A percentile compares a stretch with the other conserved stretches of the same genome.
phyloP scores from a whole-genome alignment of 2,113 vertebrate species.

The Anser cygnoides region DNA sequence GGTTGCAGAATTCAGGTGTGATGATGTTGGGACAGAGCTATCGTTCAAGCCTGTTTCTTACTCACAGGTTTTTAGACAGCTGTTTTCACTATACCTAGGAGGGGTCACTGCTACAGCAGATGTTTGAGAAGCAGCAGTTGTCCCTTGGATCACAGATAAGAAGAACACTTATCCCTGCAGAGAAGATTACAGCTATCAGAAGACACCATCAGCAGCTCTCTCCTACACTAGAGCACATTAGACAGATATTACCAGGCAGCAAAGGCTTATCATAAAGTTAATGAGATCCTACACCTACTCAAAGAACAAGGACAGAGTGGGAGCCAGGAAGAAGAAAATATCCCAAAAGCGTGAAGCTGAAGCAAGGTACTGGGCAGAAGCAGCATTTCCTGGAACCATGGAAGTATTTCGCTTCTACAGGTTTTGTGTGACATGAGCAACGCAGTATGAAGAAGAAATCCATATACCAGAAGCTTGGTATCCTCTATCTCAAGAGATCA shows the following conservation, averaged over 20 bases:
- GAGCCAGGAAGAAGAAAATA: neutral
- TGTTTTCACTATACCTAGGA: neutral
- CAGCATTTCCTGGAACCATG: neutral
- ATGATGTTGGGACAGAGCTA: neutral
- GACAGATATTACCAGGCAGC: constrained; percentile 14
- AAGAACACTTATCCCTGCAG: neutral
- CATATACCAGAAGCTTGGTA: neutral
- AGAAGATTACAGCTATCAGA: constrained; percentile 10
- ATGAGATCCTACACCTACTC: neutral
- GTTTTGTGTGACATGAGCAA: neutral
- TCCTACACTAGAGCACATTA: neutral
- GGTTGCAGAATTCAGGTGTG: neutral
- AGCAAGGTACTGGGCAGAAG: neutral
- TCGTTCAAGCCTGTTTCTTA: neutral
- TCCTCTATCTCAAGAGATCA: neutral
- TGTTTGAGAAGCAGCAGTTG: neutral
- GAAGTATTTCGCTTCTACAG: neutral
- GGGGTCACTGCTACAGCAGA: neutral
- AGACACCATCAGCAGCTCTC: constrained; percentile 19
- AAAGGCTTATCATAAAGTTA: neutral
- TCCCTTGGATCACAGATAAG: constrained; percentile 15
- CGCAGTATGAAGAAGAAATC: neutral
- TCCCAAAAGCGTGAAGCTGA: neutral
- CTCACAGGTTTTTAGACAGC: neutral
- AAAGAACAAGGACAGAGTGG: neutral